Evolutionary conservation across 2,888 invertebrate species (phyloP).

Genomic region (Temnothorax ravouxi): DNA sequence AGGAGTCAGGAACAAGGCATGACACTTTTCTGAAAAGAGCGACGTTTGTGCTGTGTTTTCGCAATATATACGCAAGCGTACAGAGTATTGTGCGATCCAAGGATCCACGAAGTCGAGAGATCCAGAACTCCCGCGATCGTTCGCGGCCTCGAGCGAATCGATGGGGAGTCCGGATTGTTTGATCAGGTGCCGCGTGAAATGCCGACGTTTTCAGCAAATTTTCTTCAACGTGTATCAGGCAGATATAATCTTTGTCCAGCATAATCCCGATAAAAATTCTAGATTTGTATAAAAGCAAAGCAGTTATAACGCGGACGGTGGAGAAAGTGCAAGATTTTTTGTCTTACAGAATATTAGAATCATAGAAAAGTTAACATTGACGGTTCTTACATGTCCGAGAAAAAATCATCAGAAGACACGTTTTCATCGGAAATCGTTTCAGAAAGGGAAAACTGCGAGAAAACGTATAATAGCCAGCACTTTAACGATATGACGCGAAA

Average conservation of each 20-base stretch:
- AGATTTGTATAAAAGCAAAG: background rate
- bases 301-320: background rate
- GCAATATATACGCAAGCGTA: background rate
- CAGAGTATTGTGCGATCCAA: background rate
- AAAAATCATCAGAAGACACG: too few relatives aligned
- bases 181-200: constrained; percentile 41
- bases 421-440: background rate
- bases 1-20: background rate
- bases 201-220: constrained; percentile 19
- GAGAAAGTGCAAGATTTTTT: background rate
- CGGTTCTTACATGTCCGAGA: background rate
- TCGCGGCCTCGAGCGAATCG: constrained; percentile 36
- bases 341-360: background rate
- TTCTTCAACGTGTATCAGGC: background rate
- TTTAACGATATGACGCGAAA: constrained; percentile 34
- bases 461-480: background rate
- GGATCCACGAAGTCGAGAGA: background rate
- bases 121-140: constrained; percentile 8
- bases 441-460: constrained; percentile 3
- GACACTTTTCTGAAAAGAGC: background rate
- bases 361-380: background rate
- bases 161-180: constrained; percentile 35
- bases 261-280: background rate
- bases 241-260: background rate
- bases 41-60: background rate